Percentiles rank a stretch among this genome's conserved stretches.
Evolutionary conservation across 2,888 invertebrate genomes (phyloP).

Genomic region (Epinotia bilunana): DNA sequence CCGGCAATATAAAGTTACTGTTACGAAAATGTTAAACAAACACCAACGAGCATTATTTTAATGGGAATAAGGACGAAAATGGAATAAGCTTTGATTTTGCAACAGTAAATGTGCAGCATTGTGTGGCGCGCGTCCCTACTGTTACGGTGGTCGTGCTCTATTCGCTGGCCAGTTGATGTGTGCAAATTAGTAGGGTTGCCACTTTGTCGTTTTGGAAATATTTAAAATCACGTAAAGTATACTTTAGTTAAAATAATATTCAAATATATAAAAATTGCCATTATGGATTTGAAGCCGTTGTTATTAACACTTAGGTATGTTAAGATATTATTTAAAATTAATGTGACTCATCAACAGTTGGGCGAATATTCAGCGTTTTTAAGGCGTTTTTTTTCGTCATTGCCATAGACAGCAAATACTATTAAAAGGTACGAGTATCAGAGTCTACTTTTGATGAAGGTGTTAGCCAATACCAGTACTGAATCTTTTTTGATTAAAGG

Average conservation of each 20-base stretch:
- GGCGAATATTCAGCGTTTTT: too few relatives aligned
- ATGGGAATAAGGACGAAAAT: slow-evolving; percentile 55
- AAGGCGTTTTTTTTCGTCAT: too few relatives aligned
- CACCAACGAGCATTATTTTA: slow-evolving; percentile 45
- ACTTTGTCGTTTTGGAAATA: not conserved
- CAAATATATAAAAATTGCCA: not conserved
- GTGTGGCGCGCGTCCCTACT: slow-evolving; percentile 65
- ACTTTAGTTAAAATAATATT: too few relatives aligned
- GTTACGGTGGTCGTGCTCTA: slow-evolving; percentile 68
- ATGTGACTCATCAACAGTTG: too few relatives aligned
- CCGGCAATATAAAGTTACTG: slow-evolving; percentile 48
- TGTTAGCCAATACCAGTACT: too few relatives aligned
- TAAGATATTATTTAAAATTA: too few relatives aligned
- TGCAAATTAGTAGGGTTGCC: slow-evolving; percentile 73
- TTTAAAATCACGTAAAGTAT: not conserved
- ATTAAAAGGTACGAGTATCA: too few relatives aligned
- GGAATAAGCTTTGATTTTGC: slow-evolving; percentile 46
- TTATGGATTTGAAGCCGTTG: too few relatives aligned
- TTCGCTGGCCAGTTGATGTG: slow-evolving; percentile 72
- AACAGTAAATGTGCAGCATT: slow-evolving; percentile 55
- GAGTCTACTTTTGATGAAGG: too few relatives aligned
- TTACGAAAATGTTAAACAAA: slow-evolving; percentile 29
- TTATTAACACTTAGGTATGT: too few relatives aligned
- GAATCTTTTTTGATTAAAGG: too few relatives aligned
- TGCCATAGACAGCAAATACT: too few relatives aligned